Conservation (phyloP, 2,797 vertebrate species). For the Bovichtus variegatus region DNA sequence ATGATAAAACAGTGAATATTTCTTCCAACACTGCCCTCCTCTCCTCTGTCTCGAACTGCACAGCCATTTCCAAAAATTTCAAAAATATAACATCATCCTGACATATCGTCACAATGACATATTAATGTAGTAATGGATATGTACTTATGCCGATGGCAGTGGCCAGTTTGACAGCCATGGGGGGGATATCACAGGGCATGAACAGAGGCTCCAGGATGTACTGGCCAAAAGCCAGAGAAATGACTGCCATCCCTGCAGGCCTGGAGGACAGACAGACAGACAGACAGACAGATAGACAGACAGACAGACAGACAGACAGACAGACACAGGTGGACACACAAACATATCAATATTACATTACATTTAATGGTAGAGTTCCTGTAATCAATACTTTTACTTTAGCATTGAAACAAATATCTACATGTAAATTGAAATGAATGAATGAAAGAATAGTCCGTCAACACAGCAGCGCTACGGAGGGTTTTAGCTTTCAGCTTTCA, state of each 20-base stretch:
- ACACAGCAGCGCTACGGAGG: not conserved
- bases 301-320: slow-evolving; percentile 28
- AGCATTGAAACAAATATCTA: not conserved
- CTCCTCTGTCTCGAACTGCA: not conserved
- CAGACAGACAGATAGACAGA: slow-evolving; percentile 13
- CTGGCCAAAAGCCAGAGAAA: slow-evolving; percentile 94
- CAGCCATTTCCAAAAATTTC: not conserved
- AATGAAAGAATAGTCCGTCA: not conserved
- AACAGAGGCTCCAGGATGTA: slow-evolving; percentile 97
- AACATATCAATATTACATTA: not conserved
- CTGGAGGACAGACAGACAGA: slow-evolving; percentile 73
- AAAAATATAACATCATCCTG: not conserved
- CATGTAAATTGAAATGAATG: not conserved
- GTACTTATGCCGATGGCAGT: slow-evolving; percentile 95
- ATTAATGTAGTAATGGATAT: slow-evolving; percentile 70
- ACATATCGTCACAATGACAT: not conserved
- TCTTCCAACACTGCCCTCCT: not conserved
- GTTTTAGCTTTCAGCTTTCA: not conserved
- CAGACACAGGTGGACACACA: slow-evolving; percentile 13
- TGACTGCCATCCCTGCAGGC: slow-evolving; percentile 93
- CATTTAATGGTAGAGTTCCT: not conserved
- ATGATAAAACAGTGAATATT: no score
- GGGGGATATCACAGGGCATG: slow-evolving; percentile 93
- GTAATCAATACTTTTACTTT: not conserved
- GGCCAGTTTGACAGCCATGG: slow-evolving; percentile 91